A percentile compares a stretch with the other conserved stretches of the same genome.
phyloP scores from a whole-genome alignment of 2,888 invertebrate genomes.

The Drosophila cognata region DNA sequence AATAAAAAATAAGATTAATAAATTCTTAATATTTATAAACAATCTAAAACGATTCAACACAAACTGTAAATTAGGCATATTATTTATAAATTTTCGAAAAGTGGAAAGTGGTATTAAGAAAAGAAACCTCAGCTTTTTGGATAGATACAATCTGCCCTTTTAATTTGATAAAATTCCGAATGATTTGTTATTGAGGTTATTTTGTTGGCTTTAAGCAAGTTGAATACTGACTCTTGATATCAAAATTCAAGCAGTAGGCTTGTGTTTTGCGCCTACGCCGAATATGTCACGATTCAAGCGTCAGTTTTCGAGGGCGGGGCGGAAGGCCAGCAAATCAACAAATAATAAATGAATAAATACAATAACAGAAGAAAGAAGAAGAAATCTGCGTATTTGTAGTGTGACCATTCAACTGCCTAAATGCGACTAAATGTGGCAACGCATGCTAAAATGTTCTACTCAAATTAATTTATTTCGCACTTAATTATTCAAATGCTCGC shows the following conservation, averaged over 20 bases:
- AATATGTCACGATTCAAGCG: neutral
- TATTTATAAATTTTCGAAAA: neutral
- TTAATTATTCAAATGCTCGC: slow-evolving; percentile 71
- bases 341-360: neutral
- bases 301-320: neutral
- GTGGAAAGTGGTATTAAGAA: neutral
- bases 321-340: slow-evolving; percentile 8
- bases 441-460: slow-evolving; percentile 72
- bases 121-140: neutral
- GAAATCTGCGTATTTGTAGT: slow-evolving; percentile 14
- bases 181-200: neutral
- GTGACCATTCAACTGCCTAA: slow-evolving; percentile 27
- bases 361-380: neutral
- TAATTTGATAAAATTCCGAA: neutral
- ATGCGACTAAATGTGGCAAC: slow-evolving; percentile 48
- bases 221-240: neutral
- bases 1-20: neutral
- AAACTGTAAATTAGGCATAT: neutral
- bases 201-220: neutral
- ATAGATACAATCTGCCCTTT: neutral
- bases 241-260: neutral
- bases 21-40: neutral
- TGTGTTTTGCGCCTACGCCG: neutral
- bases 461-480: slow-evolving; percentile 76
- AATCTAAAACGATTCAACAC: neutral